Percentiles rank a stretch among this genome's conserved stretches.
phyloP scores from a whole-genome alignment of 1,140 invertebrate species.

The Drosophila murphyi region DNA sequence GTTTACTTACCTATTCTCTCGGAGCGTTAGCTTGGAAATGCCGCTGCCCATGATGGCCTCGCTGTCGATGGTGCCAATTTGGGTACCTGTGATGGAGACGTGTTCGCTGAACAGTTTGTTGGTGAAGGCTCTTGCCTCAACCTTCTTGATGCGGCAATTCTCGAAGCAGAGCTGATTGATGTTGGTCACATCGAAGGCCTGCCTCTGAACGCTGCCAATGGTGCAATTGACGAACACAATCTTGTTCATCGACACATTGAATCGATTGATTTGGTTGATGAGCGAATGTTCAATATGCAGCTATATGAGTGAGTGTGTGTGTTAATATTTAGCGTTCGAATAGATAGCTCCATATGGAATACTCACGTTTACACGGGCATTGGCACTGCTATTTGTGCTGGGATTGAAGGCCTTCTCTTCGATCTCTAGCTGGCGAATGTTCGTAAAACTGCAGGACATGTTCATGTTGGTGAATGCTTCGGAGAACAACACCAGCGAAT shows the following conservation, averaged over 20 bases:
- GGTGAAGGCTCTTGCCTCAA: constrained; percentile 68
- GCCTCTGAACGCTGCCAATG: constrained; percentile 55
- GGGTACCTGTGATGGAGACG: constrained; percentile 63
- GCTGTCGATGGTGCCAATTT: constrained; percentile 73
- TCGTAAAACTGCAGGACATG: constrained; percentile 55
- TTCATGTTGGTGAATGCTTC: constrained; percentile 67
- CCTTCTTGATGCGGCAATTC: constrained; percentile 59
- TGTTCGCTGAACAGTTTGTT: constrained; percentile 65
- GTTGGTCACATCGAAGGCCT: constrained; percentile 73
- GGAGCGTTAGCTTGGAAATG: constrained; percentile 60
- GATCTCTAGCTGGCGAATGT: constrained; percentile 52
- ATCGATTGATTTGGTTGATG: constrained; percentile 55
- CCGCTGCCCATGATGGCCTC: constrained; percentile 79
- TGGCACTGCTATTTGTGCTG: constrained; percentile 31
- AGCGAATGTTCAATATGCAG: constrained; percentile 53
- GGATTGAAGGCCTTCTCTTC: constrained; percentile 62
- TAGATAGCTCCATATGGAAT: background rate
- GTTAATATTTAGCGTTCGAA: background rate
- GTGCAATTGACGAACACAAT: constrained; percentile 59
- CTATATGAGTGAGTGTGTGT: constrained; percentile 23
- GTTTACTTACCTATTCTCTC: constrained; percentile 69
- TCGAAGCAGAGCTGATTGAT: constrained; percentile 67
- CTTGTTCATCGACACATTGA: constrained; percentile 68
- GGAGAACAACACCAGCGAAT: constrained; percentile 43
- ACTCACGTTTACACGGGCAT: constrained; percentile 64